phyloP scores from a whole-genome alignment of 2,888 invertebrate species.

The Clanis bilineata region DNA sequence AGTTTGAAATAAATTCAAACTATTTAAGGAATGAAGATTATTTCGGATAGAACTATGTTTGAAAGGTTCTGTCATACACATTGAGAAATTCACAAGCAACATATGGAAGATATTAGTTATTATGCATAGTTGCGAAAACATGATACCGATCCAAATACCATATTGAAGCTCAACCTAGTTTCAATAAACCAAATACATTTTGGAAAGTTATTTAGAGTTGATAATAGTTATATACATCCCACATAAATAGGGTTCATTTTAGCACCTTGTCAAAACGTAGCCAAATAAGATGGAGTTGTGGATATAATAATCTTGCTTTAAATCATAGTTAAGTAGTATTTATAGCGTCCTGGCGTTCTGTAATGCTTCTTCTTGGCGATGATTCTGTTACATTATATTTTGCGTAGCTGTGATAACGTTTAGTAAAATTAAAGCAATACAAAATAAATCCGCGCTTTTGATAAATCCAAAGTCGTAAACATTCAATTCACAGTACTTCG shows the following conservation, averaged over 20 bases:
- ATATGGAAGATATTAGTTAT: conserved; percentile 5
- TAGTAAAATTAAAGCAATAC: not conserved
- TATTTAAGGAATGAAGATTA: not conserved
- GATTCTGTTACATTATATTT: not conserved
- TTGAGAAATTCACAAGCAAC: not conserved
- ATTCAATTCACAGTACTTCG: too few relatives aligned
- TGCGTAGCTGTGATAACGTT: not conserved
- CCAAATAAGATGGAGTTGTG: conserved; percentile 20
- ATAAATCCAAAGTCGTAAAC: too few relatives aligned
- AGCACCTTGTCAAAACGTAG: conserved; percentile 41
- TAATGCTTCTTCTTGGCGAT: not conserved
- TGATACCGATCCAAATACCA: not conserved
- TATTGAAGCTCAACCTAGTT: not conserved
- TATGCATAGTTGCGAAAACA: not conserved
- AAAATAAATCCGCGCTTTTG: too few relatives aligned
- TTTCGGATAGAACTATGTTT: conserved; percentile 5
- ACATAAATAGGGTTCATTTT: conserved; percentile 22
- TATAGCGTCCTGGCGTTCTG: conserved; percentile 35
- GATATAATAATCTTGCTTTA: conserved; percentile 45
- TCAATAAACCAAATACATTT: not conserved
- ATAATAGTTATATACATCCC: not conserved
- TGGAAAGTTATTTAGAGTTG: not conserved
- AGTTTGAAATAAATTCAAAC: not conserved
- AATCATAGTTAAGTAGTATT: conserved; percentile 52
- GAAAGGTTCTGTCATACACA: not conserved